A percentile compares a stretch with the other conserved stretches of the same genome.
Evolutionary conservation across 2,888 invertebrate genomes (phyloP).

Genomic region (Neria commutata): DNA sequence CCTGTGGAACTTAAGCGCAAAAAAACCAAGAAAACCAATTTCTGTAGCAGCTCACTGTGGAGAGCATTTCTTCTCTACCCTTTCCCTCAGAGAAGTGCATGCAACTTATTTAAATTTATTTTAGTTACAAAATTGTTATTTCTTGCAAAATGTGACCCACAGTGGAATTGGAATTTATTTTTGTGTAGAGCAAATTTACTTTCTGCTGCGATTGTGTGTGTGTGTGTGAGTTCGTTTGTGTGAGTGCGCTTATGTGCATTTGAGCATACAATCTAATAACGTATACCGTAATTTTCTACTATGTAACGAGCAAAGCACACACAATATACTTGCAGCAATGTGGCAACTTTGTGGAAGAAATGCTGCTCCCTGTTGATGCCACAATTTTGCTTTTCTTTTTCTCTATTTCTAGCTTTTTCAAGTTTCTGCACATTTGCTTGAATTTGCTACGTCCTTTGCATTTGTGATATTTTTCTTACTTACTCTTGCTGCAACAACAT

Average conservation of each 20-base stretch:
- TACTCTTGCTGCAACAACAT: background rate
- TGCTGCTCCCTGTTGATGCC: too few species aligned
- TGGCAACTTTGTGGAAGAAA: too few species aligned
- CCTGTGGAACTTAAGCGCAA: too few species aligned
- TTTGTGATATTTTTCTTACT: background rate
- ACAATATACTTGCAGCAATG: background rate
- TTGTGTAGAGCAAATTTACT: background rate
- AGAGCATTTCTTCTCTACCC: too few species aligned
- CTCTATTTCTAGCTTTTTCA: background rate
- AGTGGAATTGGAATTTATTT: slow-evolving; percentile 1
- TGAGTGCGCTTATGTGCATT: too few species aligned
- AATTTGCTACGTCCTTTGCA: background rate
- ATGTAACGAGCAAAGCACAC: background rate
- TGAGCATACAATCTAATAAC: background rate
- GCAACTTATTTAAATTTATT: too few species aligned
- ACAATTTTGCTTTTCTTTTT: background rate
- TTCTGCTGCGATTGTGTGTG: background rate
- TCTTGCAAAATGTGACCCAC: background rate
- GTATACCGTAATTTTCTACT: background rate
- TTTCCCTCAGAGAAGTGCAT: too few species aligned
- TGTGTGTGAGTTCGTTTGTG: too few species aligned
- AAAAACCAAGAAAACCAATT: too few species aligned
- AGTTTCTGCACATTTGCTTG: background rate
- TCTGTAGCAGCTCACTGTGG: too few species aligned
- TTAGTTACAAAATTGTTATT: too few species aligned